Evolutionary conservation across 2,888 invertebrate genomes (phyloP).

Genomic region (Synanthedon formicaeformis): DNA sequence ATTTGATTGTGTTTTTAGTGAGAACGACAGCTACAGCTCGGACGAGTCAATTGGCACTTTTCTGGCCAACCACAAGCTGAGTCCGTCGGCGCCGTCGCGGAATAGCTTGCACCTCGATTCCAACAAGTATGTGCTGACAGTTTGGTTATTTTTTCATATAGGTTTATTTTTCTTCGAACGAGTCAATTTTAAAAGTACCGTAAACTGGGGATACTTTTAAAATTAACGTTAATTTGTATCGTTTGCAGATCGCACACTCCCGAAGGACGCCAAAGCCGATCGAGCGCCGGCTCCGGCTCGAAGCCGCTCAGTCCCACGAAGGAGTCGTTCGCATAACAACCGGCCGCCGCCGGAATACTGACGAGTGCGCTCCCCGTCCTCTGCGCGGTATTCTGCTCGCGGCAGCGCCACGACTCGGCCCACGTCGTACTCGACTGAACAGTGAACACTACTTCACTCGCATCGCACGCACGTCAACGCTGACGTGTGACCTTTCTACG

Average conservation of each 20-base stretch:
- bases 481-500: too few relatives aligned
- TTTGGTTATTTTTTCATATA: too few relatives aligned
- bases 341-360: conserved; percentile 43
- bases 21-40: conserved; percentile 75
- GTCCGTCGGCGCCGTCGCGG: conserved; percentile 52
- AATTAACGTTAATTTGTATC: too few relatives aligned
- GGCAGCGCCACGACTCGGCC: conserved; percentile 33
- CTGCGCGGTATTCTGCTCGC: conserved; percentile 55
- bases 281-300: conserved; percentile 39
- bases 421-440: conserved; percentile 34
- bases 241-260: conserved; percentile 45
- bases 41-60: conserved; percentile 76
- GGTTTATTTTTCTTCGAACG: too few relatives aligned
- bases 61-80: conserved; percentile 72
- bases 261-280: conserved; percentile 51
- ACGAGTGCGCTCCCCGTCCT: conserved; percentile 47
- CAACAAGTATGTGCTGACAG: conserved; percentile 37
- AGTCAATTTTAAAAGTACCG: too few relatives aligned
- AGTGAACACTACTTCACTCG: neutral
- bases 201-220: too few relatives aligned
- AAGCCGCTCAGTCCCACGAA: conserved; percentile 49
- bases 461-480: neutral
- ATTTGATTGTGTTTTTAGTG: conserved; percentile 41
- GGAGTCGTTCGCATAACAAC: conserved; percentile 60
- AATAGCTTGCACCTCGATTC: conserved; percentile 53